Evolutionary conservation across 2,888 invertebrate genomes (phyloP).

Genomic region (Trichopoda pennipes): DNA sequence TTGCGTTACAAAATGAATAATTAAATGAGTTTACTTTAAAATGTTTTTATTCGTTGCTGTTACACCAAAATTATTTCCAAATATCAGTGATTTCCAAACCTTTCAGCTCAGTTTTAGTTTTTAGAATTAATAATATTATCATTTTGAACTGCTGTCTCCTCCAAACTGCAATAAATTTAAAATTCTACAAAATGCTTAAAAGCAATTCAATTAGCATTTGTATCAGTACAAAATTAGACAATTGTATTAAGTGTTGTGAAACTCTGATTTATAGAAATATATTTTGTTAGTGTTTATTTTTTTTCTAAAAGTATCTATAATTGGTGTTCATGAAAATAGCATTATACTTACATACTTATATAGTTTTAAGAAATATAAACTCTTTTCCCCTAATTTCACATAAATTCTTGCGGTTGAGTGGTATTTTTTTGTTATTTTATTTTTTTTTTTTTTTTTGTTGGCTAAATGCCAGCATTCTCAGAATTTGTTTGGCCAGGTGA

Average conservation of each 20-base stretch:
- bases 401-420: not conserved
- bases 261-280: not conserved
- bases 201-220: too few species aligned
- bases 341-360: not conserved
- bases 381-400: constrained; percentile 11
- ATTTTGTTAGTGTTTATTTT: not conserved
- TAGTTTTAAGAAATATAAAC: constrained; percentile 20
- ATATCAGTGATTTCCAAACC: too few species aligned
- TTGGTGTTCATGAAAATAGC: constrained; percentile 32
- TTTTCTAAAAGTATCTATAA: not conserved
- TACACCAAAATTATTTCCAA: too few species aligned
- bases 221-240: not conserved
- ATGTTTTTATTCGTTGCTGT: too few species aligned
- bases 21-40: too few species aligned
- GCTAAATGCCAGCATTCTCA: constrained; percentile 43
- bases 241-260: not conserved
- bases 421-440: not conserved
- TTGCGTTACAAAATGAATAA: too few species aligned
- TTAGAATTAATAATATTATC: too few species aligned
- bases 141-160: too few species aligned
- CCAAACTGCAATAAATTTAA: too few species aligned
- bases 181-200: too few species aligned
- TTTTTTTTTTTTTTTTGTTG: constrained; percentile 3
- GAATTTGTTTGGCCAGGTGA: constrained; percentile 60
- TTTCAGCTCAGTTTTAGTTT: too few species aligned